phyloP scores from a whole-genome alignment of 2,797 vertebrate genomes.

The Sebastes goodei region DNA sequence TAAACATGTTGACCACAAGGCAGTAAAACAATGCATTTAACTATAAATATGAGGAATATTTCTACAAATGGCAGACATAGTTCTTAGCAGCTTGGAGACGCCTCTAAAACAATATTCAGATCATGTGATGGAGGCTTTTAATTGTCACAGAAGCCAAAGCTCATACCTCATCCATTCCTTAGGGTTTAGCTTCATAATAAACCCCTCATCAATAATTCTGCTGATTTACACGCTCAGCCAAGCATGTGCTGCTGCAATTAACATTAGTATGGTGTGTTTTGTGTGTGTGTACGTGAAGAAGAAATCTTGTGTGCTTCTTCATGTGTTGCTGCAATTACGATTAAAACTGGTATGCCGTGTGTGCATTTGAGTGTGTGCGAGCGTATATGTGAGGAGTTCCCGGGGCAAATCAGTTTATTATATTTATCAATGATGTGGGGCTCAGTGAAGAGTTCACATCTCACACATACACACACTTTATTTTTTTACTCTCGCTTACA shows the following conservation, averaged over 20 bases:
- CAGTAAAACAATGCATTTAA: slow-evolving; percentile 26
- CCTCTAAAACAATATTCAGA: slow-evolving; percentile 29
- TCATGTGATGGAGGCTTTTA: slow-evolving; percentile 52
- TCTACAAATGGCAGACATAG: slow-evolving; percentile 7
- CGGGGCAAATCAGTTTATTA: slow-evolving; percentile 15
- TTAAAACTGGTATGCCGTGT: slow-evolving; percentile 21
- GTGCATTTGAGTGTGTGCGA: slow-evolving; percentile 3
- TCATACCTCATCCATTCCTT: slow-evolving; percentile 60
- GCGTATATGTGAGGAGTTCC: slow-evolving; percentile 15
- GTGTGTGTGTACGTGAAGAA: neutral
- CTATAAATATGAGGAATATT: slow-evolving; percentile 17
- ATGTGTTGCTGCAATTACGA: slow-evolving; percentile 38
- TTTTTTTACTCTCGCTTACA: neutral
- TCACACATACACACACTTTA: neutral
- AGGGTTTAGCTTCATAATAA: slow-evolving; percentile 66
- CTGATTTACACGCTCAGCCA: slow-evolving; percentile 65
- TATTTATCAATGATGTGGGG: slow-evolving; percentile 31
- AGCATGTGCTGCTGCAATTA: slow-evolving; percentile 66
- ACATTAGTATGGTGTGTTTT: slow-evolving; percentile 31
- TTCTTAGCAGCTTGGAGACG: slow-evolving; percentile 19
- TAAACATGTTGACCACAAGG: slow-evolving; percentile 21
- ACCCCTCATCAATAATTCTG: slow-evolving; percentile 71
- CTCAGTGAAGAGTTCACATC: slow-evolving; percentile 12
- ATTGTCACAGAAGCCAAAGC: slow-evolving; percentile 47
- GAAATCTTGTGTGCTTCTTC: slow-evolving; percentile 17